phyloP scores from a whole-genome alignment of 2,113 vertebrate genomes.

The Seriola rivoliana region DNA sequence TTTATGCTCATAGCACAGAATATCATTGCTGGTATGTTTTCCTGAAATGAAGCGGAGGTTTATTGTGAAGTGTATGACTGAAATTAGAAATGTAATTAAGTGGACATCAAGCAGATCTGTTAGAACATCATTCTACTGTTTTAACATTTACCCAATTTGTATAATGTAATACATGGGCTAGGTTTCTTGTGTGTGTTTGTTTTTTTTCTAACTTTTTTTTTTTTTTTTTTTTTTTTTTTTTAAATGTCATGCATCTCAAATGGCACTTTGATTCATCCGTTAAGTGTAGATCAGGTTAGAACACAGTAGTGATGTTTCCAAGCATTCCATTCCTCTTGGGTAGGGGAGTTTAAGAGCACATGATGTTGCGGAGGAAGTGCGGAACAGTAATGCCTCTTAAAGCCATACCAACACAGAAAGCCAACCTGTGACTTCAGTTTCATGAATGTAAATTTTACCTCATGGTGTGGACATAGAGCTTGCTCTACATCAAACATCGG shows the following conservation, averaged over 20 bases:
- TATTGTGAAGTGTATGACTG: slow-evolving; percentile 57
- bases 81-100: slow-evolving; percentile 46
- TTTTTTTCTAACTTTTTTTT: background rate
- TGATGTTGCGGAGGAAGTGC: slow-evolving; percentile 52
- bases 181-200: slow-evolving; percentile 16
- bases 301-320: slow-evolving; percentile 73
- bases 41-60: slow-evolving; percentile 66
- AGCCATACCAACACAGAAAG: slow-evolving; percentile 82
- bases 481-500: slow-evolving; percentile 78
- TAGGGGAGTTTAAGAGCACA: slow-evolving; percentile 75
- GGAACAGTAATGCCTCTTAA: slow-evolving; percentile 72
- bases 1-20: slow-evolving; percentile 80
- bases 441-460: slow-evolving; percentile 85
- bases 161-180: slow-evolving; percentile 36
- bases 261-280: slow-evolving; percentile 76
- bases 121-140: slow-evolving; percentile 43
- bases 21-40: slow-evolving; percentile 72
- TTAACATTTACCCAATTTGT: slow-evolving; percentile 49
- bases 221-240: background rate
- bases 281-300: slow-evolving; percentile 75
- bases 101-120: slow-evolving; percentile 49
- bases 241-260: slow-evolving; percentile 72
- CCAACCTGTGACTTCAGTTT: slow-evolving; percentile 80
- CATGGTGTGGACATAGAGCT: slow-evolving; percentile 78
- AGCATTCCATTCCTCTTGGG: slow-evolving; percentile 76